Conservation (phyloP, 2,888 invertebrate species). For the Syrista parreyssii region DNA sequence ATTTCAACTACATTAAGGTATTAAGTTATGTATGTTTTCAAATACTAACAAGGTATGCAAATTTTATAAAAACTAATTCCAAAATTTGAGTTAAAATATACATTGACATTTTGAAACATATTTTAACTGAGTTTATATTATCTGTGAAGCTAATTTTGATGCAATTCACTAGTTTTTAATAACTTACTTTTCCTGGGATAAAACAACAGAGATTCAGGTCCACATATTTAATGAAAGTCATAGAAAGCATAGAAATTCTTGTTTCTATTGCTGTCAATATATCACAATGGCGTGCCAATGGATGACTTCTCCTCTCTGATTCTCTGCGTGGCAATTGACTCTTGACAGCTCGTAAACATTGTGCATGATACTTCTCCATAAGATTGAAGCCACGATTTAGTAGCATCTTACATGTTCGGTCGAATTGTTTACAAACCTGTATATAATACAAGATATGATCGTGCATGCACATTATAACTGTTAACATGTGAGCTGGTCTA, state of each 20-base stretch:
- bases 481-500: not conserved
- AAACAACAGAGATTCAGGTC: constrained; percentile 88
- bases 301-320: constrained; percentile 88
- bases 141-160: constrained; percentile 4
- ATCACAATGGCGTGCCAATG: constrained; percentile 88
- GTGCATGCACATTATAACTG: not conserved
- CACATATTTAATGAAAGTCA: constrained; percentile 92
- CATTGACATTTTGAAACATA: not conserved
- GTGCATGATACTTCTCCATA: constrained; percentile 81
- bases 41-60: not conserved
- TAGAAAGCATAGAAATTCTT: constrained; percentile 88
- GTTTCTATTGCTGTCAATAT: constrained; percentile 92
- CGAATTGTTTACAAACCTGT: constrained; percentile 83
- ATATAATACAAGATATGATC: not conserved
- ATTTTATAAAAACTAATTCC: not conserved
- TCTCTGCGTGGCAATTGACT: constrained; percentile 86
- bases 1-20: constrained; percentile 17
- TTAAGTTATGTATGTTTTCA: not conserved
- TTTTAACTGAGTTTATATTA: not conserved
- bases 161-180: not conserved
- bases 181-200: constrained; percentile 88
- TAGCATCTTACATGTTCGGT: constrained; percentile 79
- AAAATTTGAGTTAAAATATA: not conserved
- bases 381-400: constrained; percentile 86
- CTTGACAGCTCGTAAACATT: constrained; percentile 83